Conservation (phyloP, 2,797 vertebrate species). For the Danio jaintianensis region DNA sequence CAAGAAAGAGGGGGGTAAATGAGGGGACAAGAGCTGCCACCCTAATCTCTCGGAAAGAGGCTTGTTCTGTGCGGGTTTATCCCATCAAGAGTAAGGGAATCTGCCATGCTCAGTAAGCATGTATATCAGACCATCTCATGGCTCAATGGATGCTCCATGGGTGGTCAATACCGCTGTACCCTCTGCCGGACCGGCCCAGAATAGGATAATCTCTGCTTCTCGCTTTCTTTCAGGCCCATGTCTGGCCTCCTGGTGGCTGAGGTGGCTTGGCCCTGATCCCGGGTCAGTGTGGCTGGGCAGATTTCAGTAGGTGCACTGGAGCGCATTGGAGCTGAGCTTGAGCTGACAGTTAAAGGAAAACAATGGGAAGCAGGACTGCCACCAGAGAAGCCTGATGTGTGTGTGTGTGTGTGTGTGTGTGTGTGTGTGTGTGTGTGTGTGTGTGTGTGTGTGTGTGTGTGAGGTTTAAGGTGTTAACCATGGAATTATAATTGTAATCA, state of each 20-base stretch:
- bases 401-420: conserved; percentile 59
- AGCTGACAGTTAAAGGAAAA: conserved; percentile 70
- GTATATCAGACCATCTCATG: conserved; percentile 84
- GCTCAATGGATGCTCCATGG: conserved; percentile 82
- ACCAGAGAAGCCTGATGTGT: conserved; percentile 64
- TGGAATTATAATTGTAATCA: too few relatives aligned
- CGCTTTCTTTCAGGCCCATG: conserved; percentile 69
- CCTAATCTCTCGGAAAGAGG: conserved; percentile 69
- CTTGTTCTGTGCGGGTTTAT: conserved; percentile 69
- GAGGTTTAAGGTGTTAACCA: too few relatives aligned
- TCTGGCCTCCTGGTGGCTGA: conserved; percentile 60
- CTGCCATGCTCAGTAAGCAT: conserved; percentile 81
- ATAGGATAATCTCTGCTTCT: conserved; percentile 83
- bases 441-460: conserved; percentile 64
- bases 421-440: conserved; percentile 63
- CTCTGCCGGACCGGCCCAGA: conserved; percentile 77
- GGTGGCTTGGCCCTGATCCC: conserved; percentile 68
- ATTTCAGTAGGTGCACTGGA: conserved; percentile 63
- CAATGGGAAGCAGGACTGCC: conserved; percentile 74
- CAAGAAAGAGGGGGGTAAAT: conserved; percentile 24
- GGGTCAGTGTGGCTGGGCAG: conserved; percentile 70
- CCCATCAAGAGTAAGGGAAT: conserved; percentile 78
- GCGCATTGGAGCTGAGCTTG: conserved; percentile 74
- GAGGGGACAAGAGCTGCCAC: conserved; percentile 54
- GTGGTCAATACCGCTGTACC: conserved; percentile 81